phyloP scores from a whole-genome alignment of 2,888 invertebrate species.

The Pandemis corylana region DNA sequence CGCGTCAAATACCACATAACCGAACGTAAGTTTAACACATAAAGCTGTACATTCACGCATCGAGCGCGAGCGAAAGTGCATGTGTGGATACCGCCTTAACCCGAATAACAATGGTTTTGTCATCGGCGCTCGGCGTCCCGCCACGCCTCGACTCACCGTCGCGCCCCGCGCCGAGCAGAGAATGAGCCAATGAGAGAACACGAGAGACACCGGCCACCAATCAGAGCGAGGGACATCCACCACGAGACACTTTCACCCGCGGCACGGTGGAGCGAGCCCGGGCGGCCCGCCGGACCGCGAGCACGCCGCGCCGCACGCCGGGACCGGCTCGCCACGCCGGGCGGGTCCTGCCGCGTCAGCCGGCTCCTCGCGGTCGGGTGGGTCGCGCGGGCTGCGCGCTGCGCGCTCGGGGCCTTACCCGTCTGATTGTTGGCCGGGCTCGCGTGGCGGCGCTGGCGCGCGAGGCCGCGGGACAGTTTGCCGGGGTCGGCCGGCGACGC shows the following conservation, averaged over 20 bases:
- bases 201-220: constrained; percentile 58
- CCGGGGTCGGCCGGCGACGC: constrained; percentile 83
- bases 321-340: neutral
- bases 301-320: neutral
- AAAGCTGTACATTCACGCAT: constrained; percentile 46
- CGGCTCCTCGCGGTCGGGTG: neutral
- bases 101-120: constrained; percentile 61
- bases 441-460: constrained; percentile 67
- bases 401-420: constrained; percentile 73
- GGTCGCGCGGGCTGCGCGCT: neutral
- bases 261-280: constrained; percentile 48
- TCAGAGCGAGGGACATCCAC: constrained; percentile 61
- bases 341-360: neutral
- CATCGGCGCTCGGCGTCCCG: constrained; percentile 58
- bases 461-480: constrained; percentile 69
- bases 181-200: constrained; percentile 47
- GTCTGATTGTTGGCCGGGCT: constrained; percentile 83
- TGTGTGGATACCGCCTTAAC: constrained; percentile 76
- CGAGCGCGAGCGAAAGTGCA: constrained; percentile 81
- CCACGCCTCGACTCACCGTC: constrained; percentile 17
- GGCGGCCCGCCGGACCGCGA: constrained; percentile 10
- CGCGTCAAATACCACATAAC: constrained; percentile 32
- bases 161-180: constrained; percentile 35
- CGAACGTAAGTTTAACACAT: constrained; percentile 22
- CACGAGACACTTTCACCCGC: constrained; percentile 78